Conservation (phyloP, 1,140 invertebrate species). For the Ceratitis capitata region DNA sequence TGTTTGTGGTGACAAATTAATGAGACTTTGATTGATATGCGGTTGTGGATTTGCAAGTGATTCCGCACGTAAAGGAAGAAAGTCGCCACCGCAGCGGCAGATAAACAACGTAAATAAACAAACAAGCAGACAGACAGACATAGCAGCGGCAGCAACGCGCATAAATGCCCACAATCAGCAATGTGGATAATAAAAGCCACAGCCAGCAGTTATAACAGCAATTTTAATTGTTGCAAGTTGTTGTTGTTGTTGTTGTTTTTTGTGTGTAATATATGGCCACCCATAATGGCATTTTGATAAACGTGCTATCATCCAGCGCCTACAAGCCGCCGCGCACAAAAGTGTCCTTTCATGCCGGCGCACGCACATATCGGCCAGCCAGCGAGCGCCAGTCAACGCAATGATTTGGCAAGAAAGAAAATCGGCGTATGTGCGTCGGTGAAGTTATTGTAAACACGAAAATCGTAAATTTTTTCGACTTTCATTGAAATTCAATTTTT, state of each 20-base stretch:
- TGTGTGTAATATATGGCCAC: not conserved
- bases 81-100: slow-evolving; percentile 9
- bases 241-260: not conserved
- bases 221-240: slow-evolving; percentile 17
- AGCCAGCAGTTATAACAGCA: slow-evolving; percentile 1
- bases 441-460: not conserved
- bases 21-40: slow-evolving; percentile 64
- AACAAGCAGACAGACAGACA: no score
- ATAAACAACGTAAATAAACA: slow-evolving; percentile 30
- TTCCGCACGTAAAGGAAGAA: slow-evolving; percentile 12
- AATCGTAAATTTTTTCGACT: not conserved
- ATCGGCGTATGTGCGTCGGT: not conserved
- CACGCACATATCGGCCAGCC: not conserved
- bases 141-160: not conserved
- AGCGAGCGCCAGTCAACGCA: no score
- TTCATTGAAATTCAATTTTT: not conserved
- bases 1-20: slow-evolving; percentile 60
- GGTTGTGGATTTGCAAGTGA: slow-evolving; percentile 46
- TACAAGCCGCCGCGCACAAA: not conserved
- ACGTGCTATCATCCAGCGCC: not conserved
- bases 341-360: not conserved
- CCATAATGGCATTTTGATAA: slow-evolving; percentile 8
- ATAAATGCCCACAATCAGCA: not conserved
- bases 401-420: not conserved
- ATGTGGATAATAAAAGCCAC: not conserved